Base-by-base conservation (phyloP, 1,140 invertebrate species). In the Drosophila paulistorum region DNA sequence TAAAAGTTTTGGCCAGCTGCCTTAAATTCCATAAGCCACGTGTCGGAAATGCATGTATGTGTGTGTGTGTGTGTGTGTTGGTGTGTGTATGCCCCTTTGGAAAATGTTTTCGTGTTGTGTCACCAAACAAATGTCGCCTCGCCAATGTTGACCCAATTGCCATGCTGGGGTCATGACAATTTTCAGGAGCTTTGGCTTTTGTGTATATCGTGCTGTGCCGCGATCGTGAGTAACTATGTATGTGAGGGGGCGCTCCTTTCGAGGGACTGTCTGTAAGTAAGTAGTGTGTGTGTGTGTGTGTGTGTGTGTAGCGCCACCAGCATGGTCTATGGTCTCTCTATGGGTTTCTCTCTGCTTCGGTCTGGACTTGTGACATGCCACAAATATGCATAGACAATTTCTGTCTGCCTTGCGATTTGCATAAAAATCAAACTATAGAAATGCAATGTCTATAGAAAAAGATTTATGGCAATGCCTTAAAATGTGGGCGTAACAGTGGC, bases 121-220 rank as follows among this genome's bases (percentile, higher is more conserved):
- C 79, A 71, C 71, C 76, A 35, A 72, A 89, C 80, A 87, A 87
- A 89, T 87, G 84, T 89, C 77, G 81, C 78, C 71, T 51, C 45
- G 45, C 45, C 76, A 77, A 55, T 71, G 79, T 59, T 83, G 80
- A 89, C 85, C 84, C 84, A 87, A 89, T 87, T 87, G 83, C 84
- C 84, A 62, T 73, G 82, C 75, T 55, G 83, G 83, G 83, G 84
- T 87, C 83, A 87, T 89, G 79, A 89, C 77, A 87, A 87, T 87
- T 87, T 87, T 84, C 89, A 84, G 83, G 89, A 84, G 84, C 83
- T 76, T 73, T 70, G 65, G 79, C 62, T 78, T 77, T 72, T 82
- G 79, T 87, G 84, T 87, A 78, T 61, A 75, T 87, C 85, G 84
- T 87, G 74, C 77, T 51, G 9, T 23, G 17, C 10, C 9, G 45